Percentiles rank a stretch among this genome's conserved stretches.
Conservation (phyloP, 1,140 invertebrate species). For the Pararge aegeria region DNA sequence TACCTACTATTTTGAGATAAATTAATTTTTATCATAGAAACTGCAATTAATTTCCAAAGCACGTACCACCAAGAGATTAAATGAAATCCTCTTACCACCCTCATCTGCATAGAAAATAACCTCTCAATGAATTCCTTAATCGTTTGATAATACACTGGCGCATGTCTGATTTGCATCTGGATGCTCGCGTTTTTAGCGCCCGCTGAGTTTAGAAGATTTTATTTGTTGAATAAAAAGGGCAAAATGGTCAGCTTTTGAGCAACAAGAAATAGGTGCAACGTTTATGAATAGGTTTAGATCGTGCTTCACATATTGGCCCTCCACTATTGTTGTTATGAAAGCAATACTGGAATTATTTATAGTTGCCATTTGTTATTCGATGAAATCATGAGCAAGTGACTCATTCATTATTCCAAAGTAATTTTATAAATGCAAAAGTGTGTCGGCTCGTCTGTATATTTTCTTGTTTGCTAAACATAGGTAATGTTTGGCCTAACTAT, state of each 20-base stretch:
- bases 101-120: conserved; percentile 46
- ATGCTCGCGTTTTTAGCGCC: conserved; percentile 17
- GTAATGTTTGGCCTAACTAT: no score
- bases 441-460: no score
- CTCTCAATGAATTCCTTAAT: conserved; percentile 57
- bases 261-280: conserved; percentile 7
- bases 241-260: conserved; percentile 1
- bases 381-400: not conserved
- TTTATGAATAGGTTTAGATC: conserved; percentile 16
- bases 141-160: conserved; percentile 67
- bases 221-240: conserved; percentile 19
- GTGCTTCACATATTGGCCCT: conserved; percentile 11
- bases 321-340: not conserved
- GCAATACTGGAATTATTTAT: conserved; percentile 5
- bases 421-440: no score
- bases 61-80: conserved; percentile 66
- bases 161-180: conserved; percentile 42
- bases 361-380: not conserved
- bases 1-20: conserved; percentile 11
- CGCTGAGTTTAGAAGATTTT: conserved; percentile 17
- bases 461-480: no score
- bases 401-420: no score
- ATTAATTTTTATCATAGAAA: conserved; percentile 34
- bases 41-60: conserved; percentile 60
- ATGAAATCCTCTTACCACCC: conserved; percentile 54